Conservation (phyloP, 2,113 vertebrate species). For the human (Homo sapiens) region DNA sequence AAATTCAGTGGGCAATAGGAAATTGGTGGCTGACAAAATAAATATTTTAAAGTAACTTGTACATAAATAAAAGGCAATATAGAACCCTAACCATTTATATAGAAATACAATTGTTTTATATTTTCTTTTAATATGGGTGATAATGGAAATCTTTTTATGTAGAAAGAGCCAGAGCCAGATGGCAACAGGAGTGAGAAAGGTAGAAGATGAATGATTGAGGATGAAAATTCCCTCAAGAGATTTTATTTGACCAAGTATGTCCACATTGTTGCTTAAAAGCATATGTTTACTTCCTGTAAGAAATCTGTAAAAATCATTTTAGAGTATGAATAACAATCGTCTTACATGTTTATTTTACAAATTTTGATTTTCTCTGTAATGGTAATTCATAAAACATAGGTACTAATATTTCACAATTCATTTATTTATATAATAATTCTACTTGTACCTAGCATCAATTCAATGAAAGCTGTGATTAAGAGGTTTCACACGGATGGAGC, state of each 20-base stretch:
- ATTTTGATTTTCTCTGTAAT: neutral
- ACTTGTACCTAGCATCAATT: neutral
- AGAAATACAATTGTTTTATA: neutral
- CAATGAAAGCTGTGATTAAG: neutral
- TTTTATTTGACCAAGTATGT: neutral
- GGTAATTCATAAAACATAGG: neutral
- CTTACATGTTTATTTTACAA: neutral
- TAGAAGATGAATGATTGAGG: neutral
- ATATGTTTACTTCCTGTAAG: neutral
- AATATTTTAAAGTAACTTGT: neutral
- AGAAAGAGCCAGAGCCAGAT: neutral
- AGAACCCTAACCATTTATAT: neutral
- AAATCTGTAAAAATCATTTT: constrained; percentile 20
- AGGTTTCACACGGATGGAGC: neutral
- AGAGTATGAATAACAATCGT: neutral
- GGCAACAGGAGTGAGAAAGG: neutral
- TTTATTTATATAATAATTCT: neutral
- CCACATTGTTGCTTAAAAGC: neutral
- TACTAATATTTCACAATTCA: neutral
- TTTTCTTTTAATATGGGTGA: neutral
- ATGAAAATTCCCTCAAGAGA: neutral
- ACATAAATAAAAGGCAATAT: neutral
- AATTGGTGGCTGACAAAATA: neutral
- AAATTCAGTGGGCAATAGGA: neutral
- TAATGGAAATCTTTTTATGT: neutral